phyloP scores from a whole-genome alignment of 2,113 vertebrate genomes.

The Cervus canadensis region DNA sequence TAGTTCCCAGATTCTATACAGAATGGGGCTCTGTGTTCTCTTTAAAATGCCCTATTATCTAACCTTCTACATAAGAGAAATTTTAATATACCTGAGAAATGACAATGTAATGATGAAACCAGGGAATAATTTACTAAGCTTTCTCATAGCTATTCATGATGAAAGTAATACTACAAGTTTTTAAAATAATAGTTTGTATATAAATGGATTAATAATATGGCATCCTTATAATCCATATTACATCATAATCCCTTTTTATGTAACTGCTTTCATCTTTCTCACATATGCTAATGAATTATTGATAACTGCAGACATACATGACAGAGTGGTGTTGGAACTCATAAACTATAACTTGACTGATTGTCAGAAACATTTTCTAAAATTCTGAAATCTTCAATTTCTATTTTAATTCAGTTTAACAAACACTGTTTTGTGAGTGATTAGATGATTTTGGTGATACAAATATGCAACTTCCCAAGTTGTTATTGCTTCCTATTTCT shows the following conservation, averaged over 20 bases:
- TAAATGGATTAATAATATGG: neutral
- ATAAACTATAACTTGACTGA: neutral
- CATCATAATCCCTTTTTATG: neutral
- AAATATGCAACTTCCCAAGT: neutral
- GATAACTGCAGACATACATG: neutral
- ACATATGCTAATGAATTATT: neutral
- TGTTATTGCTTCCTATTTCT: neutral
- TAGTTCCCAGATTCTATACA: neutral
- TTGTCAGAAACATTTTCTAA: neutral
- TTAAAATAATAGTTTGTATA: neutral
- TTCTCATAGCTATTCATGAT: neutral
- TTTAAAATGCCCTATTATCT: neutral
- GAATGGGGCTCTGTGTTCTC: neutral
- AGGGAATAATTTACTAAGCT: neutral
- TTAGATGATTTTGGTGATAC: neutral
- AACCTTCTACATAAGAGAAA: neutral
- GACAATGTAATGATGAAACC: neutral
- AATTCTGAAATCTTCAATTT: neutral
- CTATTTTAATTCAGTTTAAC: neutral
- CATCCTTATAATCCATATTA: neutral
- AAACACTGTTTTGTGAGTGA: neutral
- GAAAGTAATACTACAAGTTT: neutral
- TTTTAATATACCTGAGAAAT: neutral
- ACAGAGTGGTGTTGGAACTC: neutral
- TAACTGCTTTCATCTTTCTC: neutral